These are phyloP conservation scores for Florisuga fusca DNA, from an alignment of 2,797 vertebrate species.

Conservation along the genomic window DNA sequence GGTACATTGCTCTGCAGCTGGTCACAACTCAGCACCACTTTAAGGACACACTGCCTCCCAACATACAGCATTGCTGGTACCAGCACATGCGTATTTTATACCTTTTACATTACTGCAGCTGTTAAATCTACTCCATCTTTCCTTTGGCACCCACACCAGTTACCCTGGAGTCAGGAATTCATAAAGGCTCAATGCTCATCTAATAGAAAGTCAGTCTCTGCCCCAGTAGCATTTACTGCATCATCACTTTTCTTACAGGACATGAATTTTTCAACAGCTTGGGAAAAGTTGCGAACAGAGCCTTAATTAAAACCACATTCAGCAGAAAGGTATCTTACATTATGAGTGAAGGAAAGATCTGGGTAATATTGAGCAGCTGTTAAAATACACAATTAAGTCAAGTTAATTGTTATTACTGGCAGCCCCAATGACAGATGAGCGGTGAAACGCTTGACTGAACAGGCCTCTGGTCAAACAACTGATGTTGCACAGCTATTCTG, in stretches of 20 bases:
- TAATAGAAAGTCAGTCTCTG: conserved; percentile 36
- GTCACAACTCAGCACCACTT: neutral
- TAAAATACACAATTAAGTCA: conserved; percentile 68
- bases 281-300: conserved; percentile 60
- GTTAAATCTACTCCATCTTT: conserved; percentile 20
- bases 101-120: neutral
- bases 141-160: neutral
- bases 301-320: conserved; percentile 66
- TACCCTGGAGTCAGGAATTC: neutral
- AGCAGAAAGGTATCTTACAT: conserved; percentile 52
- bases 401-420: conserved; percentile 69
- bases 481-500: neutral
- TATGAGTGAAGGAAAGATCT: conserved; percentile 32
- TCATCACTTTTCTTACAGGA: conserved; percentile 59
- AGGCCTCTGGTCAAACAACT: conserved; percentile 25
- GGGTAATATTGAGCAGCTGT: conserved; percentile 65
- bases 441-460: conserved; percentile 1
- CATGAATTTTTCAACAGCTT: conserved; percentile 64
- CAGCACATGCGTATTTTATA: neutral
- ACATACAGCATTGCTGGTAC: neutral
- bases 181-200: neutral
- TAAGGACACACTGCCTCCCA: neutral
- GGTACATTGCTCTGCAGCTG: neutral
- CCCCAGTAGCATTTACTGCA: conserved; percentile 48
- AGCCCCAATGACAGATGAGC: conserved; percentile 50